Evolutionary conservation across 2,888 invertebrate genomes (phyloP).

Genomic region (Brassicogethes aeneus): DNA sequence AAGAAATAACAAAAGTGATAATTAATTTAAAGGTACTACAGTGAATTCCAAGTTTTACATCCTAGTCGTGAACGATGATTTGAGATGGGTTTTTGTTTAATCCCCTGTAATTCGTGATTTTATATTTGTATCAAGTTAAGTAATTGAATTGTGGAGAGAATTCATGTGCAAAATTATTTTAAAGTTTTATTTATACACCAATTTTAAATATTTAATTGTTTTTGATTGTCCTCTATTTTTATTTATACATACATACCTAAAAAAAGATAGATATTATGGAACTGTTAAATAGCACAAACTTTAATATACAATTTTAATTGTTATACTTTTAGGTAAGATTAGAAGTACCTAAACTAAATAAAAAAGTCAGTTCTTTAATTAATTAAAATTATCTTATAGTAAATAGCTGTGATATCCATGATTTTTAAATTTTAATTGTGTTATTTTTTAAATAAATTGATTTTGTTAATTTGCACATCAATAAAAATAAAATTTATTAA

Average conservation of each 20-base stretch:
- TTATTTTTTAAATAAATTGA: constrained; percentile 22
- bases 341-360: constrained; percentile 4
- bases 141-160: too few relatives aligned
- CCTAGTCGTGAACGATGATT: constrained; percentile 4
- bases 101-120: not conserved
- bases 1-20: constrained; percentile 18
- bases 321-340: not conserved
- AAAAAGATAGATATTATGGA: constrained; percentile 10
- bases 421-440: constrained; percentile 18
- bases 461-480: constrained; percentile 26
- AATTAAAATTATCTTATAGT: constrained; percentile 17
- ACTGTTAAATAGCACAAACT: constrained; percentile 12
- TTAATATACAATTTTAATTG: constrained; percentile 17
- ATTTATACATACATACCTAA: not conserved
- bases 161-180: constrained; percentile 15
- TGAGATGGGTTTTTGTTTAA: not conserved
- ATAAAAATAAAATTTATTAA: not conserved
- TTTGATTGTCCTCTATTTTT: not conserved
- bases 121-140: too few relatives aligned
- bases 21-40: constrained; percentile 2
- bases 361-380: constrained; percentile 8
- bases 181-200: constrained; percentile 19
- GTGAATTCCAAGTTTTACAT: not conserved
- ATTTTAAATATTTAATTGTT: constrained; percentile 3
- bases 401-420: constrained; percentile 31